These are phyloP conservation scores for Dasypus novemcinctus DNA, from an alignment of 2,113 vertebrate genomes.

Conservation along the genomic window DNA sequence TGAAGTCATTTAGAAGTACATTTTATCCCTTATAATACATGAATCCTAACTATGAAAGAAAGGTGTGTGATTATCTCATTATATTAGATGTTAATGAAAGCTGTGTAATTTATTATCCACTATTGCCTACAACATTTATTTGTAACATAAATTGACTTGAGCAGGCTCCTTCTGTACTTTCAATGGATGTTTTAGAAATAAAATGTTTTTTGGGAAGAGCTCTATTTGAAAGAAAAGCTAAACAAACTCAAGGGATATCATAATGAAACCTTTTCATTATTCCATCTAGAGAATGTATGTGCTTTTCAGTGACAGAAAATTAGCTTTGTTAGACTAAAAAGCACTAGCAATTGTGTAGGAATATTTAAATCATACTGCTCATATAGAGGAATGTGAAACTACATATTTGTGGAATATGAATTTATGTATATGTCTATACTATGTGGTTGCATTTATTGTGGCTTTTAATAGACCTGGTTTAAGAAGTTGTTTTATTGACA, in stretches of 20 bases:
- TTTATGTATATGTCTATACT: background rate
- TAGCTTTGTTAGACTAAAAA: background rate
- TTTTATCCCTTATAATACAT: background rate
- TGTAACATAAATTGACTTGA: background rate
- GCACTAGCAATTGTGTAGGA: background rate
- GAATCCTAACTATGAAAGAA: slow-evolving; percentile 33
- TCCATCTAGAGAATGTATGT: background rate
- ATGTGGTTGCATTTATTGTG: background rate
- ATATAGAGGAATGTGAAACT: background rate
- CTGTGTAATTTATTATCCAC: slow-evolving; percentile 34
- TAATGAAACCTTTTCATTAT: background rate
- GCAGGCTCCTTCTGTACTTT: background rate
- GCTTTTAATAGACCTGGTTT: background rate
- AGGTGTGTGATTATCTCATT: background rate
- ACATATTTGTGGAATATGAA: background rate
- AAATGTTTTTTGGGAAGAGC: background rate
- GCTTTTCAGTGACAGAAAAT: background rate
- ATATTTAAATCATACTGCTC: background rate
- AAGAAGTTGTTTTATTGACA: too few relatives aligned
- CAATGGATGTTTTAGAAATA: slow-evolving; percentile 39
- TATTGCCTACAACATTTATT: slow-evolving; percentile 42
- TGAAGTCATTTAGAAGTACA: slow-evolving; percentile 36
- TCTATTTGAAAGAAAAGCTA: background rate
- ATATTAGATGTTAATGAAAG: slow-evolving; percentile 43
- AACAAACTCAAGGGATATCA: background rate